Conservation (phyloP, 2,888 invertebrate species). For the Scaptomyza cyrtandrae region DNA sequence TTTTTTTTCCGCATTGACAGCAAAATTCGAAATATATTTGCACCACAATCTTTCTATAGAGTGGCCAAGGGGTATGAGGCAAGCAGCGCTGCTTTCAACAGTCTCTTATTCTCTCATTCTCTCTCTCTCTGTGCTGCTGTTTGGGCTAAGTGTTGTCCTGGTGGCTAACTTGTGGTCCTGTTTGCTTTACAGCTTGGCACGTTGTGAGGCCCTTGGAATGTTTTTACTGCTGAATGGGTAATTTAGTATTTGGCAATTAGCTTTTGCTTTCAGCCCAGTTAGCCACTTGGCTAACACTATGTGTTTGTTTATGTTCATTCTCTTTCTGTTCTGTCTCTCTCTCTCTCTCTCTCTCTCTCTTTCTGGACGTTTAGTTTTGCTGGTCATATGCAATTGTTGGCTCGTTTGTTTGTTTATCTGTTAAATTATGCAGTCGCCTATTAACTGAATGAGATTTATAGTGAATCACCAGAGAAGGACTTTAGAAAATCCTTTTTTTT, state of each 20-base stretch:
- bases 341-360: background rate
- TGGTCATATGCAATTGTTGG: conserved; percentile 50
- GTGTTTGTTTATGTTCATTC: conserved; percentile 2
- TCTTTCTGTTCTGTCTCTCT: conserved; percentile 1
- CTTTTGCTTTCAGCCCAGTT: conserved; percentile 76
- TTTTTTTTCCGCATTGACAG: conserved; percentile 74
- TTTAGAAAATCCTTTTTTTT: conserved; percentile 34
- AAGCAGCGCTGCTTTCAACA: conserved; percentile 56
- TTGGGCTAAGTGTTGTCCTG: conserved; percentile 42
- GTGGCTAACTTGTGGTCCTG: conserved; percentile 31
- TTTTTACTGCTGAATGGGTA: conserved; percentile 81
- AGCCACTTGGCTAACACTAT: conserved; percentile 31
- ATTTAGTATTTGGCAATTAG: conserved; percentile 81
- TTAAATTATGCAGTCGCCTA: conserved; percentile 80
- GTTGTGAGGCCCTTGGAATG: conserved; percentile 63
- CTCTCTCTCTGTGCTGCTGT: background rate
- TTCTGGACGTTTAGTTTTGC: conserved; percentile 6
- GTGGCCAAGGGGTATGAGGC: background rate
- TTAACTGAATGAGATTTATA: conserved; percentile 80
- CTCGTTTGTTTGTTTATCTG: conserved; percentile 78
- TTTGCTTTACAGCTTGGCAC: conserved; percentile 65
- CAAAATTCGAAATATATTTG: conserved; percentile 80
- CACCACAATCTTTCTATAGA: conserved; percentile 55
- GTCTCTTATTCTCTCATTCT: background rate
- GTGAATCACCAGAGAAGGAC: conserved; percentile 32